These are phyloP conservation scores for Plodia interpunctella DNA, from an alignment of 1,140 invertebrate genomes.

Conservation along the genomic window DNA sequence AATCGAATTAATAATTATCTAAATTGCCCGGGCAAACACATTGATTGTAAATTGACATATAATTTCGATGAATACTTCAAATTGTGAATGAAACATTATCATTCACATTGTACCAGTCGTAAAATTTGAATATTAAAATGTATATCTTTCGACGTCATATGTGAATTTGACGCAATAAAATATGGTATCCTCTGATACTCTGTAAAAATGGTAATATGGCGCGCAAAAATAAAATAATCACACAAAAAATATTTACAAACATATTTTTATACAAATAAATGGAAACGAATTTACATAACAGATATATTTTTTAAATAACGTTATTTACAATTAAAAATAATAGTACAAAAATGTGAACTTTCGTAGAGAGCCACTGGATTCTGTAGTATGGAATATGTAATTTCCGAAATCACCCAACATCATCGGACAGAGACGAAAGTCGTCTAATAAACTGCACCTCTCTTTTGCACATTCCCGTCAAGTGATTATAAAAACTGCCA, in stretches of 20 bases:
- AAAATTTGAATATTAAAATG: not conserved
- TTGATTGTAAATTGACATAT: slow-evolving; percentile 36
- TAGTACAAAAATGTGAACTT: not conserved
- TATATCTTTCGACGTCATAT: not conserved
- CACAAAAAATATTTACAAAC: not conserved
- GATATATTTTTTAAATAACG: not conserved
- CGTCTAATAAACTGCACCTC: not conserved
- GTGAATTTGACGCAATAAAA: too few relatives aligned
- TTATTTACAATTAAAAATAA: not conserved
- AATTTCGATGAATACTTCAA: slow-evolving; percentile 22
- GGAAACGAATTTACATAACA: not conserved
- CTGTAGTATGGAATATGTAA: not conserved
- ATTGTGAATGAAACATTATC: slow-evolving; percentile 1
- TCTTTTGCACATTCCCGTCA: too few relatives aligned
- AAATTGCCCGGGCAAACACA: not conserved
- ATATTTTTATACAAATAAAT: not conserved
- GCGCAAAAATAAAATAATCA: not conserved
- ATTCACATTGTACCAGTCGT: not conserved
- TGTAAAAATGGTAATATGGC: too few relatives aligned
- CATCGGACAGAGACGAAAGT: not conserved
- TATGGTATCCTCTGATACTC: too few relatives aligned
- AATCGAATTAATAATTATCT: not conserved
- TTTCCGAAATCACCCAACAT: not conserved
- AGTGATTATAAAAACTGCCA: too few relatives aligned
- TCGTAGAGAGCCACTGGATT: slow-evolving; percentile 1